phyloP scores from a whole-genome alignment of 2,888 invertebrate species.

The Arge pagana region DNA sequence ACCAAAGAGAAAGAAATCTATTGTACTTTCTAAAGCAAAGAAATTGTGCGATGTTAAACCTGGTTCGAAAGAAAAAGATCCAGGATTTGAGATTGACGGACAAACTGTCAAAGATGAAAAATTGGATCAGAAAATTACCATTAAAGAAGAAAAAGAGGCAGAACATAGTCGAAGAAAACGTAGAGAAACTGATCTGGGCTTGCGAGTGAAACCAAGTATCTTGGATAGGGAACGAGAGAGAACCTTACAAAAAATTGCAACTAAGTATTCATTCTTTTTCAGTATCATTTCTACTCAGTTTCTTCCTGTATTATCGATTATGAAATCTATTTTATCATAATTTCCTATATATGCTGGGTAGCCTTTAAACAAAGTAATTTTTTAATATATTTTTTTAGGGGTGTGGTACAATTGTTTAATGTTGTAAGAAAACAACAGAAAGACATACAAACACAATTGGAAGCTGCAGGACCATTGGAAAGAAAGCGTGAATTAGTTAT shows the following conservation, averaged over 20 bases:
- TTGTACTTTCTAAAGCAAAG: constrained; percentile 81
- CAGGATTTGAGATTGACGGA: constrained; percentile 72
- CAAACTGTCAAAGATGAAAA: constrained; percentile 59
- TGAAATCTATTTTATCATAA: constrained; percentile 2
- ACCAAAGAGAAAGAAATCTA: constrained; percentile 74
- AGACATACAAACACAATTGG: constrained; percentile 71
- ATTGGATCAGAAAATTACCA: constrained; percentile 48
- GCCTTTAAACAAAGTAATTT: not conserved
- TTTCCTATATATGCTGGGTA: constrained; percentile 15
- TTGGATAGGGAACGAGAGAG: constrained; percentile 79
- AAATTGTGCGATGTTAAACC: constrained; percentile 66
- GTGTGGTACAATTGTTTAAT: constrained; percentile 92
- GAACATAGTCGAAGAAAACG: constrained; percentile 46
- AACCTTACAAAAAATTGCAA: constrained; percentile 80
- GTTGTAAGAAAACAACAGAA: constrained; percentile 86
- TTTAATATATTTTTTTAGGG: constrained; percentile 61
- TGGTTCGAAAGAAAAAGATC: constrained; percentile 58
- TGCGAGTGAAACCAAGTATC: constrained; percentile 76
- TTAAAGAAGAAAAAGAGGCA: constrained; percentile 51
- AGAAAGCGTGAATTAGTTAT: constrained; percentile 76
- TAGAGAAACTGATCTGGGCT: constrained; percentile 66
- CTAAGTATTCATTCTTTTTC: constrained; percentile 59
- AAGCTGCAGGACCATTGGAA: constrained; percentile 75
- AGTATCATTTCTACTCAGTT: constrained; percentile 6
- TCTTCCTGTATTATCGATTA: no score